Percentiles rank a stretch among this genome's conserved stretches.
phyloP scores from a whole-genome alignment of 1,140 invertebrate species.

The Drosophila erecta region DNA sequence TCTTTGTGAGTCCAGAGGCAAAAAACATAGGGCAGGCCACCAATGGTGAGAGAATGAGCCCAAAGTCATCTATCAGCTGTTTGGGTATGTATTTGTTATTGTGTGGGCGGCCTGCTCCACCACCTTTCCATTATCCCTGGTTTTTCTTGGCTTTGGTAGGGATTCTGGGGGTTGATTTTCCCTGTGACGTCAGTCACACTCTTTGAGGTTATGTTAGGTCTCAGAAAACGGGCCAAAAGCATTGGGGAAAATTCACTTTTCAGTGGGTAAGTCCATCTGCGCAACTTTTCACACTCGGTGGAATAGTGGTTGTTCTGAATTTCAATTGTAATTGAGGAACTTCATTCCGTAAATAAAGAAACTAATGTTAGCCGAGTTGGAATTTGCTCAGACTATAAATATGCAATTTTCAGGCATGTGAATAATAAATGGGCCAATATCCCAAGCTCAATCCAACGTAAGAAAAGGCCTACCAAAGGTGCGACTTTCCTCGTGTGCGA shows the following conservation, averaged over 20 bases:
- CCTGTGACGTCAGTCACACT: constrained; percentile 34
- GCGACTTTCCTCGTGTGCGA: constrained; percentile 15
- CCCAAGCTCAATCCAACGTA: not conserved
- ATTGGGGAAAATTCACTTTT: constrained; percentile 4
- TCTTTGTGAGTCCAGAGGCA: constrained; percentile 27
- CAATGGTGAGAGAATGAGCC: constrained; percentile 15
- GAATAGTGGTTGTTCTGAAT: too few relatives aligned
- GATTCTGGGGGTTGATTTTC: constrained; percentile 32
- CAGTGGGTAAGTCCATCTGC: constrained; percentile 10
- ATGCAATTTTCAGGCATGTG: not conserved
- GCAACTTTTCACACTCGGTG: not conserved
- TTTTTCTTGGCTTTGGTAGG: not conserved
- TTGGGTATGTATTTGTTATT: constrained; percentile 12
- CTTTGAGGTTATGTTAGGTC: constrained; percentile 35
- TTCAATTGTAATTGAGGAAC: too few relatives aligned
- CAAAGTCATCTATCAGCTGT: constrained; percentile 27
- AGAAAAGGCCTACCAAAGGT: constrained; percentile 2
- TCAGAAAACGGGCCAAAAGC: not conserved
- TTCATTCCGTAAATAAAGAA: not conserved
- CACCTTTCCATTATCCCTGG: not conserved
- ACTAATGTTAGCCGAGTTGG: not conserved
- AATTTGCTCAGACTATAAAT: not conserved
- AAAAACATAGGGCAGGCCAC: too few relatives aligned
- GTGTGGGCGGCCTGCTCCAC: constrained; percentile 7
- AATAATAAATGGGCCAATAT: not conserved